Percentiles rank a stretch among this genome's conserved stretches.
phyloP scores from a whole-genome alignment of 2,888 invertebrate species.

The Fragum whitleyi region DNA sequence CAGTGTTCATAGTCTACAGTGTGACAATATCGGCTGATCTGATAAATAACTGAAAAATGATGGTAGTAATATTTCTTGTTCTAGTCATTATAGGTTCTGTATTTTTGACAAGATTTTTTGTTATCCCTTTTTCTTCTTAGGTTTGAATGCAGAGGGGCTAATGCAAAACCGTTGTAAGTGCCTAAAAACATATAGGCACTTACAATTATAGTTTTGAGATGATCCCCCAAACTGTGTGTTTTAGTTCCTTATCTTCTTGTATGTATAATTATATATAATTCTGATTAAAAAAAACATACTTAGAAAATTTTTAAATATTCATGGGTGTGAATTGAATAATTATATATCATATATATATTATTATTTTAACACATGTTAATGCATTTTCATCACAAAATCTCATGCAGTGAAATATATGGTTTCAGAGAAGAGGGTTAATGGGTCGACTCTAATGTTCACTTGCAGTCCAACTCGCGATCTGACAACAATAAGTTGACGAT shows the following conservation, averaged over 20 bases:
- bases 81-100: neutral
- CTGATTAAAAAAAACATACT: too few relatives aligned
- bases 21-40: slow-evolving; percentile 8
- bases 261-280: too few relatives aligned
- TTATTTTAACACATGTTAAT: neutral
- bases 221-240: too few relatives aligned
- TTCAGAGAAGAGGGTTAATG: neutral
- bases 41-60: neutral
- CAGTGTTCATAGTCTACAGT: neutral
- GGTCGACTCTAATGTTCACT: slow-evolving; percentile 18
- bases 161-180: too few relatives aligned
- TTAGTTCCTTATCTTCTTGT: too few relatives aligned
- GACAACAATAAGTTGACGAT: slow-evolving; percentile 9
- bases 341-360: too few relatives aligned
- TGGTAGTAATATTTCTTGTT: neutral
- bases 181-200: too few relatives aligned
- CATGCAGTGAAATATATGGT: neutral
- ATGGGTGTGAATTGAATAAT: too few relatives aligned
- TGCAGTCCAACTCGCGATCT: neutral
- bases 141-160: too few relatives aligned
- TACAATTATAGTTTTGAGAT: too few relatives aligned
- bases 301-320: too few relatives aligned
- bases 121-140: too few relatives aligned
- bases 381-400: neutral
- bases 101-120: neutral